Evolutionary conservation across 2,888 invertebrate species (phyloP).

Genomic region (Anorthoa munda): DNA sequence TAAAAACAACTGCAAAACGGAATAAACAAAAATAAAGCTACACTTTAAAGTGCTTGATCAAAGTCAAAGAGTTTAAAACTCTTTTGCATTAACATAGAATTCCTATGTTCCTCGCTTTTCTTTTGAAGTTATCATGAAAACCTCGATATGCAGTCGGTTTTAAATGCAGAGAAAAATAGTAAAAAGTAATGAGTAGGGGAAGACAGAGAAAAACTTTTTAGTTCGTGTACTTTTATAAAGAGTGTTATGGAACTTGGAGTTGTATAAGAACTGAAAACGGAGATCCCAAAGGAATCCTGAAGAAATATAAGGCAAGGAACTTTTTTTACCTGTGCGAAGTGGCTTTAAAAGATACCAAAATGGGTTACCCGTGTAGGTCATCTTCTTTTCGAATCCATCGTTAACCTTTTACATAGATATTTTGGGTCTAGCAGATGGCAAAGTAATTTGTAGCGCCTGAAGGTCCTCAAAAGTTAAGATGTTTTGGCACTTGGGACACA

Average conservation of each 20-base stretch:
- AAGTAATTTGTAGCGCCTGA: no score
- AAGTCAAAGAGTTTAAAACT: slow-evolving; percentile 41
- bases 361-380: no score
- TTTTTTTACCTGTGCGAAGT: neutral
- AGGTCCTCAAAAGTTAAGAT: no score
- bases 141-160: slow-evolving; percentile 33
- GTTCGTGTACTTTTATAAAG: slow-evolving; percentile 12
- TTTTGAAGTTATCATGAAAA: slow-evolving; percentile 43
- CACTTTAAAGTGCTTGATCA: slow-evolving; percentile 29
- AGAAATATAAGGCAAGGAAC: neutral
- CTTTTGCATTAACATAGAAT: slow-evolving; percentile 43
- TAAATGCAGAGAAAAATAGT: slow-evolving; percentile 42
- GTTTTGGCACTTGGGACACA: no score
- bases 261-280: slow-evolving; percentile 2
- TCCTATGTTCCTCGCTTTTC: slow-evolving; percentile 36
- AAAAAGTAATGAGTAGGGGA: slow-evolving; percentile 25
- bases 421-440: no score
- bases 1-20: slow-evolving; percentile 5
- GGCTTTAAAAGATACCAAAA: neutral
- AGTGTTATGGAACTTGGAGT: slow-evolving; percentile 24
- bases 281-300: slow-evolving; percentile 29
- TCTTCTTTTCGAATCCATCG: no score
- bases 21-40: slow-evolving; percentile 27
- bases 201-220: slow-evolving; percentile 13
- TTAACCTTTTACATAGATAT: no score